Evolutionary conservation across 2,113 vertebrate genomes (phyloP), one percentile per base, ranked within the genome.

Genomic region (Serinus canaria): DNA sequence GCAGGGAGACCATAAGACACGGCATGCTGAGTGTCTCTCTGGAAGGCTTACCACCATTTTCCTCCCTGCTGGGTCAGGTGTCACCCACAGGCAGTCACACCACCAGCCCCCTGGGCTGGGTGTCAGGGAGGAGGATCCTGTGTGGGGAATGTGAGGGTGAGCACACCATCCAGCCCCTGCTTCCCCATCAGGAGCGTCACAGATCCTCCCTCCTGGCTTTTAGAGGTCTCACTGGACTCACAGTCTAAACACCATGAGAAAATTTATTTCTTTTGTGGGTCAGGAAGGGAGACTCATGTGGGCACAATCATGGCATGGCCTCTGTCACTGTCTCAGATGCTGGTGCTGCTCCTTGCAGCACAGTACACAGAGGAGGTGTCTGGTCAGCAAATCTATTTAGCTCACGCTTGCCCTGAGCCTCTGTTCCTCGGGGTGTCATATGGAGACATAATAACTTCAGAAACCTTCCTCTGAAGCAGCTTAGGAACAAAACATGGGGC

Each of bases 121-220:
- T 79, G 25, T 41, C 6, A 28, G 39, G 28, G n/a, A 56, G 30
- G 25, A 67, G 25, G 43, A 67, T 56, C 19, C 28, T 49, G 2
- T 19, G 4, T 33, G 11, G 30, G 16, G 35, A 27, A 2, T 4
- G 18, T 8, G 31, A 73, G 1, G 13, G 8, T 30, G 12, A 83
- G 10, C 8, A 18, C 0, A 1, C 21, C 1, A 1, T 46, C 28
- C 28, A 55, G 7, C 15, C 5, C 4, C 11, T 43, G 35, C 15
- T 83, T 31, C 39, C 24, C 35, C 0, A 6, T 16, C 4, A 5
- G 27, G 14, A 81, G 5, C 0, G 0, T 53, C 43, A 41, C 20
- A 25, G 35, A 53, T 53, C 17, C 35, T 68, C 13, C 67, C 83
- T 19, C n/a, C 53, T 21, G 28, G 10, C 25, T 84, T 80, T 30